phyloP scores from a whole-genome alignment of 2,113 vertebrate genomes.

The Morone chrysops region DNA sequence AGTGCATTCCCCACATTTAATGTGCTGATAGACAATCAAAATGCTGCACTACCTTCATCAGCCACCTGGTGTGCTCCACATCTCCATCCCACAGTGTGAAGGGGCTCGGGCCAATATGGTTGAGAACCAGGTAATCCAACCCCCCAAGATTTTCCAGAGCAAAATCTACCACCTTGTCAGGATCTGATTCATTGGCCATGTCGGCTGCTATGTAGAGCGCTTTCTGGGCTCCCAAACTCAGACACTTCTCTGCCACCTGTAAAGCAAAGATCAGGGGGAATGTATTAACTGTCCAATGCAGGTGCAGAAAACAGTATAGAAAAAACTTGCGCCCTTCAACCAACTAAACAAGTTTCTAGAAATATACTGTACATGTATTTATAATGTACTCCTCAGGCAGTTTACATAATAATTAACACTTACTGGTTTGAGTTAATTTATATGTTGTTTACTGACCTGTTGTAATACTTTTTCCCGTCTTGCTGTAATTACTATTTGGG shows the following conservation, averaged over 20 bases:
- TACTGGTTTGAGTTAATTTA: background rate
- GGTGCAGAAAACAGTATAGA: background rate
- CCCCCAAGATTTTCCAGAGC: slow-evolving; percentile 88
- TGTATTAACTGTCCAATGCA: background rate
- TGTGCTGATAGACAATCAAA: background rate
- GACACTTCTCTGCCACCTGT: slow-evolving; percentile 89
- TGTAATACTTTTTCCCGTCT: slow-evolving; percentile 85
- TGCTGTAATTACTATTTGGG: slow-evolving; percentile 89
- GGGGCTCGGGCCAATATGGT: slow-evolving; percentile 85
- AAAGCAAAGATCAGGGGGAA: slow-evolving; percentile 3
- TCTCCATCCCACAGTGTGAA: slow-evolving; percentile 86
- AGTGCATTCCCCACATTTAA: background rate
- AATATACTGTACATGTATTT: too few species aligned
- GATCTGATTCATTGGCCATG: slow-evolving; percentile 85
- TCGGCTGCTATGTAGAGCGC: slow-evolving; percentile 86
- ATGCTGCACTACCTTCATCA: slow-evolving; percentile 86
- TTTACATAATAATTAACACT: too few species aligned
- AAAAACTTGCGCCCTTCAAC: background rate
- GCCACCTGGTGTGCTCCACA: slow-evolving; percentile 82
- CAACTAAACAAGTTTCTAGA: too few species aligned
- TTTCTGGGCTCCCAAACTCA: slow-evolving; percentile 86
- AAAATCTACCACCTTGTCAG: slow-evolving; percentile 85
- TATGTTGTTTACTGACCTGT: slow-evolving; percentile 79
- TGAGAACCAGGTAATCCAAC: slow-evolving; percentile 89
- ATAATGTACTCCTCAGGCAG: too few species aligned